Conservation (phyloP, 2,113 vertebrate genomes). For the Ctenomys sociabilis region DNA sequence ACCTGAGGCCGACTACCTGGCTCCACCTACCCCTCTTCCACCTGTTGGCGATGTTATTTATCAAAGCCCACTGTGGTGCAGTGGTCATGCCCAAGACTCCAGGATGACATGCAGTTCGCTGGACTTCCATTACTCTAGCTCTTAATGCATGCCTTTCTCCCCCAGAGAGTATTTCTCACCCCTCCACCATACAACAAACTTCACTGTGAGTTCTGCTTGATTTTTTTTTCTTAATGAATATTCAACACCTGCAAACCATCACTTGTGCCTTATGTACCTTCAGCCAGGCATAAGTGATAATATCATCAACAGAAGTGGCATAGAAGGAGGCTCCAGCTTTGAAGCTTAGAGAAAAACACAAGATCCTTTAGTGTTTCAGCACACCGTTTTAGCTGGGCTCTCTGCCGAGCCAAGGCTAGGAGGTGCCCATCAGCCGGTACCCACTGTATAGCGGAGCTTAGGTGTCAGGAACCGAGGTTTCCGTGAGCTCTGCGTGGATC, state of each 20-base stretch:
- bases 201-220: neutral
- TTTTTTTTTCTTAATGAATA: neutral
- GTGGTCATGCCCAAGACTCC: neutral
- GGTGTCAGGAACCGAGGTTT: neutral
- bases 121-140: neutral
- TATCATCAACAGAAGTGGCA: neutral
- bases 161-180: neutral
- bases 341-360: neutral
- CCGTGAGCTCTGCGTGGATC: rapidly evolving
- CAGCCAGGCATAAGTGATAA: neutral
- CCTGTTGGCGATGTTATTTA: neutral
- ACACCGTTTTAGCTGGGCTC: neutral
- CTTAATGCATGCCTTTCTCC: neutral
- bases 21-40: neutral
- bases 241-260: neutral
- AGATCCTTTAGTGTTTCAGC: neutral
- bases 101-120: neutral
- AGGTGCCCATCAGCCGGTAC: too few relatives aligned
- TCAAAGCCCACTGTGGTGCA: neutral
- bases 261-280: neutral
- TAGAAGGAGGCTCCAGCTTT: neutral
- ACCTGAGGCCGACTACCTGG: neutral
- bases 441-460: neutral
- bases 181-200: neutral
- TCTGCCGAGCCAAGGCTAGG: neutral